A percentile compares a stretch with the other conserved stretches of the same genome.
Conservation (phyloP, 2,113 vertebrate genomes). For the Callocephalon fimbriatum region DNA sequence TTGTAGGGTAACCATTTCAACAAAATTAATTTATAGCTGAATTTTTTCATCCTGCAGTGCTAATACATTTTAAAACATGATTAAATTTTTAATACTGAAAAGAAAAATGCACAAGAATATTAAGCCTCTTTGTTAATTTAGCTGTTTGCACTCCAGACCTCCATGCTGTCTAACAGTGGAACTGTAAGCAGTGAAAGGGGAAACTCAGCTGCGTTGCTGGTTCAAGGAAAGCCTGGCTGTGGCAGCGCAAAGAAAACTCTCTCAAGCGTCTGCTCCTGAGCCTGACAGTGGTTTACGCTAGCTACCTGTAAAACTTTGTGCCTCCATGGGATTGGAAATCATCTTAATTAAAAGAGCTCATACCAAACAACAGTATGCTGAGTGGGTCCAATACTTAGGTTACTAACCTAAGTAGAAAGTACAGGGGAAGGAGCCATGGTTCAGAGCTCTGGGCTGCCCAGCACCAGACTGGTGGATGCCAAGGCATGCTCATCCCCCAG, state of each 20-base stretch:
- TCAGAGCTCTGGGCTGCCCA: background rate
- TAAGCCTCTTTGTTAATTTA: background rate
- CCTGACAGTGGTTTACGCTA: background rate
- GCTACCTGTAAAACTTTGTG: background rate
- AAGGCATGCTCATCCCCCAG: rapidly evolving
- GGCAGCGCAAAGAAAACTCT: background rate
- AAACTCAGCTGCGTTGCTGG: rapidly evolving
- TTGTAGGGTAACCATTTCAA: background rate
- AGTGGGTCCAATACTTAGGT: background rate
- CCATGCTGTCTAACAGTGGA: background rate
- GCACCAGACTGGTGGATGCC: too few relatives aligned
- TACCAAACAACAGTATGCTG: background rate
- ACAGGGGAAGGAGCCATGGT: background rate
- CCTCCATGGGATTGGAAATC: background rate
- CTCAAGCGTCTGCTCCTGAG: background rate
- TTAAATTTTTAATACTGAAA: background rate
- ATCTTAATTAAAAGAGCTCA: background rate
- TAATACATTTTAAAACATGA: background rate
- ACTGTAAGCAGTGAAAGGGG: background rate
- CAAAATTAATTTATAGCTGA: background rate
- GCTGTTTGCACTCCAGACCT: background rate
- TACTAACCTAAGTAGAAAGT: rapidly evolving
- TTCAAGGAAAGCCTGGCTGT: background rate
- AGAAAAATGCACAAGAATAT: background rate
- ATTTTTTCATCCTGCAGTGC: background rate